Percentiles rank a stretch among this genome's conserved stretches.
phyloP scores from a whole-genome alignment of 2,888 invertebrate species.

The Drosophila paucipuncta region DNA sequence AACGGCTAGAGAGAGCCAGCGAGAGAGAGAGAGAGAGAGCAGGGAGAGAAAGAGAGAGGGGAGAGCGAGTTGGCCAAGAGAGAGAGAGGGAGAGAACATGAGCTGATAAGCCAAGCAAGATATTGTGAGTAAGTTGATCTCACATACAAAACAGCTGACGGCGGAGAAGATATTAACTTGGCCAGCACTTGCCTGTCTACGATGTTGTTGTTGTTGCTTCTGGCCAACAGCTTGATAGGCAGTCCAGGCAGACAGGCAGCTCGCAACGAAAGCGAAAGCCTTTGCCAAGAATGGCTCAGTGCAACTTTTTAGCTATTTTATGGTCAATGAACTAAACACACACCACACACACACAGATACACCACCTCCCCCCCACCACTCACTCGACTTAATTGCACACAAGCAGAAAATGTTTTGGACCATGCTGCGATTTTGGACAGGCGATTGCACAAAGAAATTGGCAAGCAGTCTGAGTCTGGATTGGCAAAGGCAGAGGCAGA shows the following conservation, averaged over 20 bases:
- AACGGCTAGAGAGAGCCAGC: constrained; percentile 8
- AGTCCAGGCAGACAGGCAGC: background rate
- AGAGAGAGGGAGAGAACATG: constrained; percentile 8
- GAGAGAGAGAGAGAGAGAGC: constrained; percentile 13
- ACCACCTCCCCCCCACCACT: background rate
- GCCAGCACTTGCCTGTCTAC: constrained; percentile 5
- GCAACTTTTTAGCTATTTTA: constrained; percentile 23
- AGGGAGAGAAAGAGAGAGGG: constrained; percentile 1
- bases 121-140: constrained; percentile 39
- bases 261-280: constrained; percentile 42
- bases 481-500: constrained; percentile 4
- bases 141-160: constrained; percentile 45
- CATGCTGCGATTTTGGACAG: constrained; percentile 51
- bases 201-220: background rate
- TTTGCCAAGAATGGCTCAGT: constrained; percentile 45
- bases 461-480: constrained; percentile 36
- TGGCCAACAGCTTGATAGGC: constrained; percentile 8
- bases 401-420: constrained; percentile 20
- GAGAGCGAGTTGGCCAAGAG: constrained; percentile 23
- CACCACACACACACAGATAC: background rate
- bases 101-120: constrained; percentile 40
- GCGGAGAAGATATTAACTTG: constrained; percentile 44
- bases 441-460: constrained; percentile 78
- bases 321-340: constrained; percentile 44
- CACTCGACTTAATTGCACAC: constrained; percentile 46